Base-by-base conservation (phyloP, 2,797 vertebrate genomes). In the Psittacula echo region DNA sequence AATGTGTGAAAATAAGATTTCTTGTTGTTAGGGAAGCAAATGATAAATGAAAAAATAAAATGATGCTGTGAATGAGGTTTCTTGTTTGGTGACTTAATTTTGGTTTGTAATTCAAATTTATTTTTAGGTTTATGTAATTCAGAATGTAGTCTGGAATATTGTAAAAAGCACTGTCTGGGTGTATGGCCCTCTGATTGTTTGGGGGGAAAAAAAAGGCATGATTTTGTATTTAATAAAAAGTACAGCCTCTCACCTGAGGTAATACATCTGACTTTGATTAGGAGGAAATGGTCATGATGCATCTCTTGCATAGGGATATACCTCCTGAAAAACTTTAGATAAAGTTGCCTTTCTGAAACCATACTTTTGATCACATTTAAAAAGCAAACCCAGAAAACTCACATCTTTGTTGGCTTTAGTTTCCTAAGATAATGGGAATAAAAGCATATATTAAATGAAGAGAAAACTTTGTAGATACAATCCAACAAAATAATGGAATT, bases 21-120 rank as follows among this genome's bases (percentile, higher is more conserved):
- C 42, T 54, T 84, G 17, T 64, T 70, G 13, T 66, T 87, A 77
- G 17, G 41, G 16, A 88, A 79, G 45, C 11, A 89, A 90, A 89
- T 58, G 62, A 56, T 39, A 73, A 82, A 48, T 34, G 14, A 64
- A 78, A 90, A 70, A 90, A 84, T 74, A 83, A 94, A 92, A 79
- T 60, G 0, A 13, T 56, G 37, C 27, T 64, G 65, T 85, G 72
- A 92, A 87, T 79, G 27, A 53, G 34, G 16, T 67, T 80, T 85
- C 48, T 74, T 83, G 68, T 77, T 91, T 96, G 66, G 13, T 68
- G 34, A 73, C 64, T 94, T 88, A 79, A 71, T 85, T 87, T 78
- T 10, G 27, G 21, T 71, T 78, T 81, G 16, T 41, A 62, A 23
- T 51, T 62, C 64, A 61, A 45, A 30, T 73, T 72, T 84, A 22